phyloP scores from a whole-genome alignment of 2,113 vertebrate species.

The Osmerus mordax region DNA sequence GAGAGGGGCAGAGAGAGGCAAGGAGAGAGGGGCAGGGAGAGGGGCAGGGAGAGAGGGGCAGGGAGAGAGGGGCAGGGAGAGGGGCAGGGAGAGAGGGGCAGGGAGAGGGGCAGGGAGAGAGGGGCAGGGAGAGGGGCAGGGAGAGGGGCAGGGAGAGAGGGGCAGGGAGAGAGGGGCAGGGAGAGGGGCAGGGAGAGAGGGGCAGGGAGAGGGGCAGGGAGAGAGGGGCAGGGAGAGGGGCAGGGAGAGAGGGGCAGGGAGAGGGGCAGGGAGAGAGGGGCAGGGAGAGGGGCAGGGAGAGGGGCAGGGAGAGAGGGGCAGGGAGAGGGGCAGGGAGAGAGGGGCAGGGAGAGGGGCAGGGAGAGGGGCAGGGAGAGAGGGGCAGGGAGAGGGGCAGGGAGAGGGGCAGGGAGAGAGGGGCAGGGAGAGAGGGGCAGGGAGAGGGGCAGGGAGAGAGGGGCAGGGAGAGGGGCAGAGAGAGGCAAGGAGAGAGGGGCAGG shows the following conservation, averaged over 20 bases:
- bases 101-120: no score
- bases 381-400: not conserved
- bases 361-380: not conserved
- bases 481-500: not conserved
- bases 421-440: no score
- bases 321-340: not conserved
- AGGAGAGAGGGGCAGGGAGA: not conserved
- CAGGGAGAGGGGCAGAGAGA: no score
- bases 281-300: not conserved
- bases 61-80: no score
- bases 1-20: not conserved
- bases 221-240: not conserved
- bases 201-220: no score
- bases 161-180: no score
- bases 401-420: no score
- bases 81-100: no score
- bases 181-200: no score
- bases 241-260: not conserved
- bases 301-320: not conserved
- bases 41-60: not conserved
- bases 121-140: no score
- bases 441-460: not conserved
- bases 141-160: no score
- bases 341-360: no score
- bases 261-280: not conserved